Percentiles rank a stretch among this genome's conserved stretches.
phyloP scores from a whole-genome alignment of 2,113 vertebrate species.

The Ictalurus furcatus region DNA sequence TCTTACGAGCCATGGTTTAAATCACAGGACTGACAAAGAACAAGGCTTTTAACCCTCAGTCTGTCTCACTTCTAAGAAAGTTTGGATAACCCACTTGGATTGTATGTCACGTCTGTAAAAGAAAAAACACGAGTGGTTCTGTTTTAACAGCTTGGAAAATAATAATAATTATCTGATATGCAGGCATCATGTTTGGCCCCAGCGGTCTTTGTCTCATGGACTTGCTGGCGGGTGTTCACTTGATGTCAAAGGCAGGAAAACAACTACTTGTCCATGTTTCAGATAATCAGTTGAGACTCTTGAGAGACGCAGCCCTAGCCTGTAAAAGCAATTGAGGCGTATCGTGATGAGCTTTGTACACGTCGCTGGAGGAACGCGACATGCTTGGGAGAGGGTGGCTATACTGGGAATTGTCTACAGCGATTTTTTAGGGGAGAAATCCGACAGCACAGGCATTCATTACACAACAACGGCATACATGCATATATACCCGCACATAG shows the following conservation, averaged over 20 bases:
- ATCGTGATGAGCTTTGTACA: conserved; percentile 15
- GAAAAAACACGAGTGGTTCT: conserved; percentile 2
- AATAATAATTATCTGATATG: conserved; percentile 22
- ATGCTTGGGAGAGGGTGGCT: conserved; percentile 4
- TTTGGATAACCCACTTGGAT: conserved; percentile 35
- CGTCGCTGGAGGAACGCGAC: conserved; percentile 15
- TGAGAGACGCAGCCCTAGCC: conserved; percentile 1
- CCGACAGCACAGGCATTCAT: not conserved
- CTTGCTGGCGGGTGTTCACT: conserved; percentile 1
- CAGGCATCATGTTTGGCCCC: conserved; percentile 9
- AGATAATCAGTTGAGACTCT: conserved; percentile 34
- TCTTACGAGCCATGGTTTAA: conserved; percentile 10
- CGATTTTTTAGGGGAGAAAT: not conserved
- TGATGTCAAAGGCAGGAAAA: conserved; percentile 29
- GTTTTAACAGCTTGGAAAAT: conserved; percentile 30
- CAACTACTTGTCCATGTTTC: conserved; percentile 38
- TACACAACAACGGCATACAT: not conserved
- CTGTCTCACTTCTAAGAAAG: conserved; percentile 24
- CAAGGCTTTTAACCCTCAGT: conserved; percentile 20
- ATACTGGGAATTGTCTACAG: conserved; percentile 4
- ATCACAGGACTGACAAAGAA: conserved; percentile 27
- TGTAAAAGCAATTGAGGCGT: conserved; percentile 26
- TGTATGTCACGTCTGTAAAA: conserved; percentile 18
- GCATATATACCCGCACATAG: not conserved
- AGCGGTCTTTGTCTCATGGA: conserved; percentile 11